These are phyloP conservation scores for Sphaeridia pumilis DNA, from an alignment of 2,888 invertebrate species.

Conservation along the genomic window DNA sequence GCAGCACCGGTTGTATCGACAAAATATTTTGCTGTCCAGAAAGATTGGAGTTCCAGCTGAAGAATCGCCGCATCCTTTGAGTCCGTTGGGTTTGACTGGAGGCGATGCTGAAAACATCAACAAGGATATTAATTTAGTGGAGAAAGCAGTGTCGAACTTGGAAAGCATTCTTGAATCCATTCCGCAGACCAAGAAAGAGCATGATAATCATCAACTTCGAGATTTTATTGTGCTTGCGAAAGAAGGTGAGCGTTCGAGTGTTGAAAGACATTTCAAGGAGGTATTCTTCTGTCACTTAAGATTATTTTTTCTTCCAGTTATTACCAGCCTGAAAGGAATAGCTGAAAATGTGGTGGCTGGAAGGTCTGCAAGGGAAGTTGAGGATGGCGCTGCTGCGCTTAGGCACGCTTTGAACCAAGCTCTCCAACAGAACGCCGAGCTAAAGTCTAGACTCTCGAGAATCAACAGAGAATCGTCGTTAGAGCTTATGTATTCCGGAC, in stretches of 20 bases:
- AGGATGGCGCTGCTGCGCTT: conserved; percentile 42
- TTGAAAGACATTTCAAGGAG: neutral
- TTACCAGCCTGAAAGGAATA: conserved; percentile 33
- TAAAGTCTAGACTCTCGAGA: conserved; percentile 44
- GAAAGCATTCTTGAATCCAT: conserved; percentile 47
- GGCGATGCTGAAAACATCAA: conserved; percentile 41
- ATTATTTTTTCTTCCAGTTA: too few species aligned
- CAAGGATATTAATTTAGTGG: conserved; percentile 54
- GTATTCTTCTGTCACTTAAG: neutral
- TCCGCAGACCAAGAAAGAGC: conserved; percentile 37
- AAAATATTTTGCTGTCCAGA: conserved; percentile 55
- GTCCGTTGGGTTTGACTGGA: conserved; percentile 11
- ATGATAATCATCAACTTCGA: conserved; percentile 43
- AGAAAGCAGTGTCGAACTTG: conserved; percentile 57
- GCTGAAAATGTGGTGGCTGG: conserved; percentile 28
- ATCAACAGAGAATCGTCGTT: conserved; percentile 40
- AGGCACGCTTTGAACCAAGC: conserved; percentile 53
- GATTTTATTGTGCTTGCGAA: conserved; percentile 58
- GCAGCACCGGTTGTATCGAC: conserved; percentile 62
- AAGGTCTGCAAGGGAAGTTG: conserved; percentile 27
- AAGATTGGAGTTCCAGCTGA: conserved; percentile 38
- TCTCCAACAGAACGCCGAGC: conserved; percentile 61
- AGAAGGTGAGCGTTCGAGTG: conserved; percentile 48
- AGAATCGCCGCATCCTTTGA: conserved; percentile 33
- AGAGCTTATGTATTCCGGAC: conserved; percentile 53